Evolutionary conservation across 2,113 vertebrate genomes (phyloP), one percentile per base, ranked within the genome.

Genomic region (Catharus bicknelli): DNA sequence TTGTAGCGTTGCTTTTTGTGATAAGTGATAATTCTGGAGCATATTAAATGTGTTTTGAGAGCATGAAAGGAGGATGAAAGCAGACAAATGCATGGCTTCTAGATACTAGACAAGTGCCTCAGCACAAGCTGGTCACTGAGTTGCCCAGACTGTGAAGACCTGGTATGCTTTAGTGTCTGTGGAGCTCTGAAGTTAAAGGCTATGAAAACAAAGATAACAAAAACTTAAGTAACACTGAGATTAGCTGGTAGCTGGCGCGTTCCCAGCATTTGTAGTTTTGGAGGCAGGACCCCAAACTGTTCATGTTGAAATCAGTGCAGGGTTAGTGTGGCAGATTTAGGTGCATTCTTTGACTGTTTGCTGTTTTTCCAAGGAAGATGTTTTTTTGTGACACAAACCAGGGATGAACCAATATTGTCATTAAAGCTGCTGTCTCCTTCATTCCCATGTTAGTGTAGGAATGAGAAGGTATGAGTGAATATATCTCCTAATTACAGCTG

Each of bases 11-110:
- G 0, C 1, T 74, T 80, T 90, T 62, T 50, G 32, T 67, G 36
- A 86, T 27, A 47, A 62, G 5, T 0, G 2, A 53, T 67, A 90
- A 82, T 84, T 84, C 61, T 89, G 81, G 36, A 68, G 23, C 30
- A 42, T 84, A 68, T 78, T 63, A 68, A 55, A 78, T 21, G 7
- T 66, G 23, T 67, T 84, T 95, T 53, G 69, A 87, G 61, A 90
- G 22, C 32, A 13, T 38, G 38, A 38, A 38, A 38, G 38, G n/a
- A 69, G 83, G 48, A 81, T 0, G 0, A 74, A 76, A 74, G n/a
- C 61, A 90, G 51, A 59, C 7, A 53, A 86, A 68, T 25, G 18
- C 8, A 7, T 20, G 26, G 5, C 15, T 87, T 89, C 78, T 78
- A 68, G 50, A 64, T 64, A 29, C 22, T 29, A 68, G 48, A 78